Conservation (phyloP, 1,140 invertebrate genomes). For the Atta texana region DNA sequence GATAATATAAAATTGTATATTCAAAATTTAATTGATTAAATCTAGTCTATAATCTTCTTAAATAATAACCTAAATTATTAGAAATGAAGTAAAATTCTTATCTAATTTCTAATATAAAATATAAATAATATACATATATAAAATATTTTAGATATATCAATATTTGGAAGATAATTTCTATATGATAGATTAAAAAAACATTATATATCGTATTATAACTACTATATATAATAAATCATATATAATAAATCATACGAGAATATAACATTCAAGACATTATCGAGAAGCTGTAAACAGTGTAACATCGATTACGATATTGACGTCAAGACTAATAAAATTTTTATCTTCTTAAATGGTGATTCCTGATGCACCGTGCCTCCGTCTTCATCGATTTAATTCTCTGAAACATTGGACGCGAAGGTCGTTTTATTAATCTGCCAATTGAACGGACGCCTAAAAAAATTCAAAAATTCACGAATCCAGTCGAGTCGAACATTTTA, state of each 20-base stretch:
- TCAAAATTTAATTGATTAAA: neutral
- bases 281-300: constrained; percentile 48
- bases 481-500: constrained; percentile 53
- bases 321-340: constrained; percentile 79
- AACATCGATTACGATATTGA: constrained; percentile 74
- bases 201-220: neutral
- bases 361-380: constrained; percentile 71
- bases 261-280: constrained; percentile 37
- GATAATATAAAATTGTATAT: neutral
- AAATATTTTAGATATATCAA: neutral
- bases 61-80: constrained; percentile 5
- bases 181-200: neutral
- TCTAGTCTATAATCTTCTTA: neutral
- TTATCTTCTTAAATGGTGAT: constrained; percentile 73
- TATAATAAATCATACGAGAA: constrained; percentile 14
- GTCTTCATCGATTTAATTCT: constrained; percentile 58
- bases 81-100: neutral
- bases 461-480: constrained; percentile 20
- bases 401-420: constrained; percentile 69
- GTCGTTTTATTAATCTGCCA: constrained; percentile 73
- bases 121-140: neutral
- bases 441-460: constrained; percentile 14
- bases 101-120: neutral
- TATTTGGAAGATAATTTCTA: neutral
- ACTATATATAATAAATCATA: neutral